Base-by-base conservation (phyloP, 2,888 invertebrate genomes). In the Thymelicus lineola region DNA sequence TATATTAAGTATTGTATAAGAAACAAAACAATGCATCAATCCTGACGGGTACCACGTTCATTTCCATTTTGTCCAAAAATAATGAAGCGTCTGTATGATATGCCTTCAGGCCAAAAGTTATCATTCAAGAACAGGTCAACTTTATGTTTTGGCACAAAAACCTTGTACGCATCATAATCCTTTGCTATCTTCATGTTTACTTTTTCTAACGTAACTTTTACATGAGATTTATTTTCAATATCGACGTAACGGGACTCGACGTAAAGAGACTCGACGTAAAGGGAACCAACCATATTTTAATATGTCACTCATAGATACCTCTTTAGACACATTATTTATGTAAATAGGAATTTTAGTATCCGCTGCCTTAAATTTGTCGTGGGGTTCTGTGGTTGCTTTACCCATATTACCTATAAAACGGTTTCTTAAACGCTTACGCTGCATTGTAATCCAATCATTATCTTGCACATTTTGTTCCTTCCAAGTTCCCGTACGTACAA, bases 281-380 rank as follows among this genome's bases (percentile, higher is more conserved):
- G n/a, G n/a, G n/a, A n/a, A n/a, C n/a, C n/a, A n/a, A n/a, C n/a
- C 66, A 42, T 77, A 78, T 7, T 50, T 65, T 6, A 57, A 45
- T 14, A 78, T 76, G 45, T 73, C 76, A 55, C 69, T 64, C 48
- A 70, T 72, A 1, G 72, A 12, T 45, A 71, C 71, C 0, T 61
- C 72, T 66, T 70, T 76, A 9, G 73, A 58, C 0, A 78, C 74
- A 59, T 78, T 76, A 36, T 75, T 75, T 36, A 78, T 72, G 60
- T 73, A 75, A 6, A 76, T 17, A 6, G 77, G 75, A n/a, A 75
- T 55, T 53, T 75, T 75, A 6, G 45, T 73, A 28, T 73, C 73
- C 0, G 74, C 78, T 0, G 76, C 75, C 42, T 57, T 74, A 63
- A 76, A 75, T 9, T 72, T 72, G n/a, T 28, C 28, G 50, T 62